Conservation (phyloP, 2,797 vertebrate species). For the Hippocampus kuda region DNA sequence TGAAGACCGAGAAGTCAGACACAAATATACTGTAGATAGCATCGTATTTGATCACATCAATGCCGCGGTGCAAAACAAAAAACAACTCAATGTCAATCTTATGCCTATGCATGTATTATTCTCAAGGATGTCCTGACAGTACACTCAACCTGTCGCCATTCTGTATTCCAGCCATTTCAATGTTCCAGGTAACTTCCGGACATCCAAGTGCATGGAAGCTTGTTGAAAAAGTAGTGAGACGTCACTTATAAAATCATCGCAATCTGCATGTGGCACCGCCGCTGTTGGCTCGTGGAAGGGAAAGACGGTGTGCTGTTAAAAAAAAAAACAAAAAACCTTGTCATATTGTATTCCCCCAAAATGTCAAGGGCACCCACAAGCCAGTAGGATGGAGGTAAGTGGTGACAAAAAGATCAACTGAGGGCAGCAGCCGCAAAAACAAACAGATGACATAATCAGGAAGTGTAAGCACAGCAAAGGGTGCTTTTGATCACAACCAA, state of each 20-base stretch:
- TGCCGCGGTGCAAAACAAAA: not conserved
- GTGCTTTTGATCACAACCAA: constrained; percentile 30
- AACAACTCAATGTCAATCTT: no score
- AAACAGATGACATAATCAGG: not conserved
- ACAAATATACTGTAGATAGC: not conserved
- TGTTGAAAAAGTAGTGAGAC: not conserved
- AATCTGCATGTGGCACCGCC: not conserved
- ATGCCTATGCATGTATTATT: not conserved
- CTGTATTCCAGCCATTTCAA: not conserved
- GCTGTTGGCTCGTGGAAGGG: not conserved
- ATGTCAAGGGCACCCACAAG: constrained; percentile 1
- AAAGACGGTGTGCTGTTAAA: not conserved
- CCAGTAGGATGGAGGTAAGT: not conserved
- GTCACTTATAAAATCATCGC: not conserved
- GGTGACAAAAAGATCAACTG: not conserved
- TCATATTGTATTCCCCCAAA: constrained; percentile 1
- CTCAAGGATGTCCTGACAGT: not conserved
- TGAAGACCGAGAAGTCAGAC: not conserved
- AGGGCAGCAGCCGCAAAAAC: not conserved
- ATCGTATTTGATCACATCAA: not conserved
- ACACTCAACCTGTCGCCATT: not conserved
- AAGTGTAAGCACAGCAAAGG: constrained; percentile 7
- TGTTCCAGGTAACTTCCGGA: not conserved
- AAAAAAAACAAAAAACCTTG: constrained; percentile 1
- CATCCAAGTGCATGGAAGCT: not conserved